Evolutionary conservation across 2,113 vertebrate genomes (phyloP).

Genomic region (Marmota monax): DNA sequence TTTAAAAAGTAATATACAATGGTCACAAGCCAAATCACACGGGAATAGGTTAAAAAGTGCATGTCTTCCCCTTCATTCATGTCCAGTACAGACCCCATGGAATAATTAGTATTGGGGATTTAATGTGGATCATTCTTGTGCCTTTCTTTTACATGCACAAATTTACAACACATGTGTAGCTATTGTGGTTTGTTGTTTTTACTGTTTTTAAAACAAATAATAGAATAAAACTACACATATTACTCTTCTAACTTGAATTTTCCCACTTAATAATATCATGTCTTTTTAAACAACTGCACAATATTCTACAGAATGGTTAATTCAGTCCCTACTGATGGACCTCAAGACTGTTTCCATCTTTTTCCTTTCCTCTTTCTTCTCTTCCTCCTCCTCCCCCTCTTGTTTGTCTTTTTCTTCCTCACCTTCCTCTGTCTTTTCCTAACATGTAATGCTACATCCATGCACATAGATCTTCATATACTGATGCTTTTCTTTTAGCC

Average conservation of each 20-base stretch:
- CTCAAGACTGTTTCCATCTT: neutral
- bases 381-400: neutral
- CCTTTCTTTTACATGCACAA: neutral
- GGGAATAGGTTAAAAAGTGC: neutral
- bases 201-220: slow-evolving; percentile 1
- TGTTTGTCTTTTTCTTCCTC: neutral
- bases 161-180: neutral
- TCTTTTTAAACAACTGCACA: neutral
- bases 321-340: neutral
- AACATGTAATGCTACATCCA: neutral
- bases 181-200: neutral
- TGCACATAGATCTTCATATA: neutral
- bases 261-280: neutral
- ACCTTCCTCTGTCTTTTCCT: neutral
- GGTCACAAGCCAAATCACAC: neutral
- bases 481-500: neutral
- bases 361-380: neutral
- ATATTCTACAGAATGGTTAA: neutral
- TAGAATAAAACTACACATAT: neutral
- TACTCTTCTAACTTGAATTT: neutral
- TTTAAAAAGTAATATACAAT: neutral
- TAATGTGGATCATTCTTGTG: neutral
- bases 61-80: neutral
- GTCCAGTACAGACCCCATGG: neutral
- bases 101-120: neutral